A percentile compares a stretch with the other conserved stretches of the same genome.
phyloP scores from a whole-genome alignment of 1,140 invertebrate species.

The Drosophila chauvacae region DNA sequence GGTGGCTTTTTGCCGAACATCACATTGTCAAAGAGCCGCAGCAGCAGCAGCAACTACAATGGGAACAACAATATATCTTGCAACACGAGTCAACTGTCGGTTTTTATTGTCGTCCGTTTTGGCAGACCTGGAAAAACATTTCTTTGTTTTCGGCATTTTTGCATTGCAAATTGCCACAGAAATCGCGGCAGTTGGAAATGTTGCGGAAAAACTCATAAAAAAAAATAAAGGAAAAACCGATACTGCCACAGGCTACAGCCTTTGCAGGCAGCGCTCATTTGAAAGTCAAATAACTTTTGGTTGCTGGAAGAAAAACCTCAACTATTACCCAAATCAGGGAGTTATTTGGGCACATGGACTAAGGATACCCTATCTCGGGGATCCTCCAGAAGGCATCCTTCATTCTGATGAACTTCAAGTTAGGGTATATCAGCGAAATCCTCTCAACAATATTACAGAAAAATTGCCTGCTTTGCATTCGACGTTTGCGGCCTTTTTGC shows the following conservation, averaged over 20 bases:
- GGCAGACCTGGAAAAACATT: slow-evolving; percentile 63
- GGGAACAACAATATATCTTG: slow-evolving; percentile 77
- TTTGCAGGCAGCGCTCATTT: slow-evolving; percentile 65
- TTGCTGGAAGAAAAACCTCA: slow-evolving; percentile 51
- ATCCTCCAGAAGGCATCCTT: not conserved
- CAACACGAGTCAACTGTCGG: slow-evolving; percentile 83
- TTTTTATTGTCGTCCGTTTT: slow-evolving; percentile 80
- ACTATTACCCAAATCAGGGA: slow-evolving; percentile 63
- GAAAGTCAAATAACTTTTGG: slow-evolving; percentile 77
- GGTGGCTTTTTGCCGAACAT: slow-evolving; percentile 27
- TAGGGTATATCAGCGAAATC: slow-evolving; percentile 23
- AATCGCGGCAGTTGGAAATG: slow-evolving; percentile 78
- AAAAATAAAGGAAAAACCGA: slow-evolving; percentile 27
- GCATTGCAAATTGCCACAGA: slow-evolving; percentile 81
- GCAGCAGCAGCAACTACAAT: slow-evolving; percentile 44
- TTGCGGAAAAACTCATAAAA: slow-evolving; percentile 83
- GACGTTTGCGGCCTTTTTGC: slow-evolving; percentile 55
- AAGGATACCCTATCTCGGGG: slow-evolving; percentile 38
- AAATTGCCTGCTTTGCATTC: slow-evolving; percentile 77
- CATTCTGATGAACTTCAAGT: slow-evolving; percentile 1
- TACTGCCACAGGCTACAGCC: slow-evolving; percentile 46
- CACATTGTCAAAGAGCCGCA: slow-evolving; percentile 29
- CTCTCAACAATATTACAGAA: slow-evolving; percentile 37
- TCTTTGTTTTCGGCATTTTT: slow-evolving; percentile 81
- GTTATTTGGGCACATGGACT: slow-evolving; percentile 13